Conservation (phyloP, 1,140 invertebrate species). For the Cydia fagiglandana region DNA sequence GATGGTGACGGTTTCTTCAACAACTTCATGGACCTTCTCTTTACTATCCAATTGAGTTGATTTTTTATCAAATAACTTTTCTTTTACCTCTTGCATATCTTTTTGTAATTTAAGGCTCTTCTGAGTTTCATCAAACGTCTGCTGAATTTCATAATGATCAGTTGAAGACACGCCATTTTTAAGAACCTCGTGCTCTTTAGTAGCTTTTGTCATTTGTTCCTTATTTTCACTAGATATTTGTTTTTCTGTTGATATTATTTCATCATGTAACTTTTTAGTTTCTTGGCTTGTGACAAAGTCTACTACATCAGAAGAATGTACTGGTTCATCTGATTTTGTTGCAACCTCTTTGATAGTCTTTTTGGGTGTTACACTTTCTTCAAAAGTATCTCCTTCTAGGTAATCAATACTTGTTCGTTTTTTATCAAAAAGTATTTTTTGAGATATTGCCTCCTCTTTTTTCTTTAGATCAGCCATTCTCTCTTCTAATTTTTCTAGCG, state of each 20-base stretch:
- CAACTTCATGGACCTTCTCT: background rate
- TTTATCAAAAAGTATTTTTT: slow-evolving; percentile 34
- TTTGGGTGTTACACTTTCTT: background rate
- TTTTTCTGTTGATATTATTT: slow-evolving; percentile 10
- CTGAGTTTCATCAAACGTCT: background rate
- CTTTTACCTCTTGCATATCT: background rate
- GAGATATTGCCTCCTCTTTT: slow-evolving; percentile 45
- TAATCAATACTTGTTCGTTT: background rate
- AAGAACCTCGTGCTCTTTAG: background rate
- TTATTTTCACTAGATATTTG: background rate
- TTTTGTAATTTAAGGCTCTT: background rate
- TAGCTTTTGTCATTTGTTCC: background rate
- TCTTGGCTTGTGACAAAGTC: background rate
- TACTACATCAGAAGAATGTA: background rate
- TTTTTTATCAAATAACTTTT: background rate
- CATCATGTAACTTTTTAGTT: slow-evolving; percentile 17
- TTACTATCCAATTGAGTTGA: background rate
- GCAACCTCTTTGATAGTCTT: background rate
- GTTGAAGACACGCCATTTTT: slow-evolving; percentile 19
- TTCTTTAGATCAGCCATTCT: slow-evolving; percentile 65
- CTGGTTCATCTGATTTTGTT: background rate
- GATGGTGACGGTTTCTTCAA: slow-evolving; percentile 47
- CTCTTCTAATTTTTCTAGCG: slow-evolving; percentile 71
- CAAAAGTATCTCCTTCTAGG: background rate
- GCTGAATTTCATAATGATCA: background rate